Percentiles rank a stretch among this genome's conserved stretches.
phyloP scores from a whole-genome alignment of 1,140 invertebrate species.

The Hylyphantes graminicola region DNA sequence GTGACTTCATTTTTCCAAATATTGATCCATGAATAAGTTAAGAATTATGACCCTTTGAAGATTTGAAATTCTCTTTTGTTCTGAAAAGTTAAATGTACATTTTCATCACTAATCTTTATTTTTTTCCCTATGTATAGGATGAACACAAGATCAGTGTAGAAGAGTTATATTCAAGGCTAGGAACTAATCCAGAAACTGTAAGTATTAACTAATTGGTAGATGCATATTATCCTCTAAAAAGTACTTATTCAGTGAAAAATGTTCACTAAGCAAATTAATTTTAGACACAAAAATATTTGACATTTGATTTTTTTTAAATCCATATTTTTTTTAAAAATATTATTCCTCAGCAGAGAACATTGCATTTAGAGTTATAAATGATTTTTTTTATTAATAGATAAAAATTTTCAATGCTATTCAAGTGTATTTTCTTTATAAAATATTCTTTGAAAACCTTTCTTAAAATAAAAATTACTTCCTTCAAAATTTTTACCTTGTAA shows the following conservation, averaged over 20 bases:
- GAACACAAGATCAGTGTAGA: conserved; percentile 97
- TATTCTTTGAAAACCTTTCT: too few relatives aligned
- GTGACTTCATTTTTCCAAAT: too few relatives aligned
- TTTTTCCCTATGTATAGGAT: conserved; percentile 68
- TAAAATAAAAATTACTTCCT: too few relatives aligned
- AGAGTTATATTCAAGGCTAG: conserved; percentile 95
- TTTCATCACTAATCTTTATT: neutral
- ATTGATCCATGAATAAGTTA: too few relatives aligned
- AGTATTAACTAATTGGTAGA: conserved; percentile 7
- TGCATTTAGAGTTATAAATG: neutral
- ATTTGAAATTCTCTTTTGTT: too few relatives aligned
- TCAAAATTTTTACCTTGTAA: too few relatives aligned
- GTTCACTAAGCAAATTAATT: too few relatives aligned
- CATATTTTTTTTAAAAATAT: neutral
- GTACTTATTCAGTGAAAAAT: neutral
- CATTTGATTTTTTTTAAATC: neutral
- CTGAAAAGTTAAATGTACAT: neutral
- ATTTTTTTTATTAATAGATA: neutral
- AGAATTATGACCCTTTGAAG: too few relatives aligned
- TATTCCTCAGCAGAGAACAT: neutral
- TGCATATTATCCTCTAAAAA: neutral
- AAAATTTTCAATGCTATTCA: too few relatives aligned
- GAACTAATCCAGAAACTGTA: conserved; percentile 91
- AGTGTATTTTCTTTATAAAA: too few relatives aligned
- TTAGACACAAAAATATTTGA: neutral